These are phyloP conservation scores for Philotrypesis tridentata DNA, from an alignment of 1,140 invertebrate genomes.

Conservation along the genomic window DNA sequence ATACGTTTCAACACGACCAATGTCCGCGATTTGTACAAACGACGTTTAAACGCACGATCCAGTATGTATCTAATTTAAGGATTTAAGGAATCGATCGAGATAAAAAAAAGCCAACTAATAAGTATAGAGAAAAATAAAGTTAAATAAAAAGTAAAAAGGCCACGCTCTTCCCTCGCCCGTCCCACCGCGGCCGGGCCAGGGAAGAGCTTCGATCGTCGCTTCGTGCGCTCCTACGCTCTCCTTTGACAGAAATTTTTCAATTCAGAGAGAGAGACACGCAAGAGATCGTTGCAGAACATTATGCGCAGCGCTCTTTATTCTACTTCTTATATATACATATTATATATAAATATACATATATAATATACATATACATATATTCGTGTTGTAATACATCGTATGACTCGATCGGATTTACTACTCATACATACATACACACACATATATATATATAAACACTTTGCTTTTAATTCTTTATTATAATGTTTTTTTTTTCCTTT, in stretches of 20 bases:
- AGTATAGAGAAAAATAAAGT: slow-evolving; percentile 19
- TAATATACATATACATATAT: slow-evolving; percentile 21
- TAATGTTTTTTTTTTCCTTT: not conserved
- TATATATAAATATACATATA: not conserved
- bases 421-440: not conserved
- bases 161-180: slow-evolving; percentile 23
- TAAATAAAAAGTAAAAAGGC: not conserved
- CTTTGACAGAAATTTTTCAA: slow-evolving; percentile 31
- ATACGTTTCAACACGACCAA: slow-evolving; percentile 22
- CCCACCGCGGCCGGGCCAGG: not conserved
- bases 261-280: not conserved
- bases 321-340: not conserved
- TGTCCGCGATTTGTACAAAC: slow-evolving; percentile 44
- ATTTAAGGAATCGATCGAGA: slow-evolving; percentile 24
- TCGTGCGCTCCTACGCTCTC: slow-evolving; percentile 41
- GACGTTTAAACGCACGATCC: slow-evolving; percentile 45
- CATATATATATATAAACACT: not conserved
- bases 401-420: slow-evolving; percentile 41
- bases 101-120: slow-evolving; percentile 35
- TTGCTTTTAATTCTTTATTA: slow-evolving; percentile 4
- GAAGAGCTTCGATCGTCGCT: slow-evolving; percentile 38
- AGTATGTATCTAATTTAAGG: slow-evolving; percentile 49
- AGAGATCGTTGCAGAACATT: slow-evolving; percentile 39
- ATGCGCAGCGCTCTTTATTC: not conserved
- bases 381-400: slow-evolving; percentile 38